A percentile compares a stretch with the other conserved stretches of the same genome.
These are phyloP conservation scores for Lagopus leucura DNA, from an alignment of 2,113 vertebrate genomes.

Conservation along the genomic window DNA sequence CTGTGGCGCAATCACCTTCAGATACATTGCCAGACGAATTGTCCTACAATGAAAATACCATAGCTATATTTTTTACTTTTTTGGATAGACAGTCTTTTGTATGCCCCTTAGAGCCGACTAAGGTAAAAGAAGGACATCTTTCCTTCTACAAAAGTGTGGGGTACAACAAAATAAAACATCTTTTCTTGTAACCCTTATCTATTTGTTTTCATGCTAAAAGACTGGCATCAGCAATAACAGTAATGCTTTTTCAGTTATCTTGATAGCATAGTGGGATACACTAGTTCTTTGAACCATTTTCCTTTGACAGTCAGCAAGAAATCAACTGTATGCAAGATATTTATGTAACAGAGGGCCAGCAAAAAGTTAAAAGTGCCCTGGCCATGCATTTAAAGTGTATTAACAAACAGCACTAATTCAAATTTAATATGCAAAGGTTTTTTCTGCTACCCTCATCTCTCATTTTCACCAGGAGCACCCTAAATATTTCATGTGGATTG, in stretches of 20 bases:
- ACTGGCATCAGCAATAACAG: neutral
- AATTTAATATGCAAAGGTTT: conserved; percentile 6
- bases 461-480: conserved; percentile 49
- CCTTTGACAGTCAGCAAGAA: conserved; percentile 7
- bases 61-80: conserved; percentile 50
- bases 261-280: neutral
- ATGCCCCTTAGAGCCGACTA: neutral
- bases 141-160: conserved; percentile 38
- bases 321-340: neutral
- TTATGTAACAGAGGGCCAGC: conserved; percentile 2
- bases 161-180: neutral
- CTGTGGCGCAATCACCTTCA: conserved; percentile 89
- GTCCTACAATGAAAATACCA: conserved; percentile 82
- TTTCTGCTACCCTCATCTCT: conserved; percentile 28
- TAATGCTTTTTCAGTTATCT: neutral
- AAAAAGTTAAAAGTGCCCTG: conserved; percentile 26
- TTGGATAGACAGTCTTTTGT: conserved; percentile 49
- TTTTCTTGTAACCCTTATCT: neutral
- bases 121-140: conserved; percentile 17
- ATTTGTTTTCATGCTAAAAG: neutral
- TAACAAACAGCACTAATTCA: neutral
- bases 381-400: neutral
- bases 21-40: conserved; percentile 95
- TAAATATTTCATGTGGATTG: conserved; percentile 26
- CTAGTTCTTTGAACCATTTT: neutral